phyloP scores from a whole-genome alignment of 2,888 invertebrate species.

The Patella pellucida region DNA sequence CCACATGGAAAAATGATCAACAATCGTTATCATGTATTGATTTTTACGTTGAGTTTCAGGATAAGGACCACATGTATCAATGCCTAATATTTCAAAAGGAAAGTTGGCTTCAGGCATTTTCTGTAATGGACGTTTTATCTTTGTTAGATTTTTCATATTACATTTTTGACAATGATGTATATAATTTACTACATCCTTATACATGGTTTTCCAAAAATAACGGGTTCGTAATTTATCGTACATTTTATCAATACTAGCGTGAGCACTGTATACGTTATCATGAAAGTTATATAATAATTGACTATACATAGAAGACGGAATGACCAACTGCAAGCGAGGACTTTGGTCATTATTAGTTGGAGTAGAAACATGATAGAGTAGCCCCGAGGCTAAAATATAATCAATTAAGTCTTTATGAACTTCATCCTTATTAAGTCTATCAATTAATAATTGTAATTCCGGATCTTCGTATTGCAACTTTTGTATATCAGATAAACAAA shows the following conservation, averaged over 20 bases:
- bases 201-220: slow-evolving; percentile 15
- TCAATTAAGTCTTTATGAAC: background rate
- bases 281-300: background rate
- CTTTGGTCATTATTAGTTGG: background rate
- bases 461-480: background rate
- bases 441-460: background rate
- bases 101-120: background rate
- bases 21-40: background rate
- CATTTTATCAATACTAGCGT: slow-evolving; percentile 17
- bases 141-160: background rate
- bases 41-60: background rate
- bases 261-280: slow-evolving; percentile 1
- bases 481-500: background rate
- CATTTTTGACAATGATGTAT: slow-evolving; percentile 10
- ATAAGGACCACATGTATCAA: slow-evolving; percentile 4
- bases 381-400: background rate
- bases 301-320: background rate
- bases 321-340: background rate
- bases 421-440: background rate
- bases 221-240: background rate
- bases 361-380: background rate
- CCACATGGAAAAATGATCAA: background rate
- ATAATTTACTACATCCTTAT: slow-evolving; percentile 3
- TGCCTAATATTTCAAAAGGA: background rate
- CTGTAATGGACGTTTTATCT: background rate